Base-by-base conservation (phyloP, 2,888 invertebrate species). In the Cheilosia variabilis region DNA sequence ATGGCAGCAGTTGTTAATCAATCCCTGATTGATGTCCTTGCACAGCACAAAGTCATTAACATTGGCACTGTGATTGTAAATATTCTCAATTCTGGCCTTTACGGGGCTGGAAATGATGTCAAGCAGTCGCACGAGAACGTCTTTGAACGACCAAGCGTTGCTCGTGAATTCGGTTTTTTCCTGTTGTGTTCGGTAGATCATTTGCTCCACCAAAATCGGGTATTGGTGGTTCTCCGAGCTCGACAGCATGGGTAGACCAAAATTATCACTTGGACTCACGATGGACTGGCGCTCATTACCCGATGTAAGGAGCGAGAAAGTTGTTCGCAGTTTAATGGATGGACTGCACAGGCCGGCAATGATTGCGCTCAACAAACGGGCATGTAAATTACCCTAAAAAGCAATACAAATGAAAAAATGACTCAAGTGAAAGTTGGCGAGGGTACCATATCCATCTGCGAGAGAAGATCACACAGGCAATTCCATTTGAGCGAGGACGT, bases 401-500 rank as follows among this genome's bases (percentile, higher is more conserved):
- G 57, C 1, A 27, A 62, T n/a, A 13, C 31, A 9, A 65, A 58
- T 17, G 53, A 37, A 37, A 52, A 65, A 9, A 9, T n/a, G 4
- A 24, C 22, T 47, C n/a, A 47, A n/a, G 45, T 17, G 7, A 7
- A 2, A 3, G n/a, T 1, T 47, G n/a, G 0, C 13, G 7, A 13
- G 7, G 90, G 88, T 92, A 95, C 96, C 92, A 95, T 95, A 81
- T 95, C 94, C 90, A 95, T 94, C 90, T 96, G 94, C 34, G 94
- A 93, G n/a, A 98, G 92, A 80, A 97, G 92, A 89, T 97, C 96
- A 91, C 98, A 98, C 0, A 99, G 93, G 89, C 97, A 97, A 87
- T 96, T 96, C 98, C 98, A 98, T 91, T 98, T 98, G 66, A 98
- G 93, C 69, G 95, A 96, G 0, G 97, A 96, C 0, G 98, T 98